Conservation (phyloP, 2,888 invertebrate species). For the Amphipoea lucens region DNA sequence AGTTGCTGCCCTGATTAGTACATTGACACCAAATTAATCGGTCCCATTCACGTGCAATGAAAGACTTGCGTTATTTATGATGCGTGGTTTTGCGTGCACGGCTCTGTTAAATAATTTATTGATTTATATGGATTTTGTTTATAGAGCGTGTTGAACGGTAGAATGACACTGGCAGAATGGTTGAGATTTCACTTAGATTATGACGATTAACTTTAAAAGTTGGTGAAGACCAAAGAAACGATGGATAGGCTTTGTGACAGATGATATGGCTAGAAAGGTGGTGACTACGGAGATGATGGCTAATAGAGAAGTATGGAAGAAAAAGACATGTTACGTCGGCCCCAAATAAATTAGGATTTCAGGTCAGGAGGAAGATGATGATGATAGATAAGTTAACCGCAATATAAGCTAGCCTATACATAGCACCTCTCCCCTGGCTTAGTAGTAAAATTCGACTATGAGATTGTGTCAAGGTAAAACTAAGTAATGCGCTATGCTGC, state of each 20-base stretch:
- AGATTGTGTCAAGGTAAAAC: neutral
- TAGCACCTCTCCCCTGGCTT: too few relatives aligned
- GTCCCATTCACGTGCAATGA: slow-evolving; percentile 65
- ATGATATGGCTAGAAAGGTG: neutral
- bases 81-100: slow-evolving; percentile 46
- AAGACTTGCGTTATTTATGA: slow-evolving; percentile 64
- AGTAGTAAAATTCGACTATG: neutral
- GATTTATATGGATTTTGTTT: too few relatives aligned
- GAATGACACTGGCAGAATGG: slow-evolving; percentile 15
- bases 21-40: slow-evolving; percentile 76
- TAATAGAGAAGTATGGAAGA: neutral
- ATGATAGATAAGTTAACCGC: neutral
- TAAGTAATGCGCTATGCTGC: neutral
- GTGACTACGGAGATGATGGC: neutral
- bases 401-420: neutral
- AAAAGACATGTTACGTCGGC: neutral
- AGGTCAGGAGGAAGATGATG: neutral
- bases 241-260: too few relatives aligned
- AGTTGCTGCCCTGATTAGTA: slow-evolving; percentile 78
- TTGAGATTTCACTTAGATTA: slow-evolving; percentile 31
- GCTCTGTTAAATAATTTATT: slow-evolving; percentile 41
- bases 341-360: neutral
- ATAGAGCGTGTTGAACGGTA: slow-evolving; percentile 17
- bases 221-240: neutral
- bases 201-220: neutral